Evolutionary conservation across 2,888 invertebrate genomes (phyloP).

Genomic region (Cabera pusaria): DNA sequence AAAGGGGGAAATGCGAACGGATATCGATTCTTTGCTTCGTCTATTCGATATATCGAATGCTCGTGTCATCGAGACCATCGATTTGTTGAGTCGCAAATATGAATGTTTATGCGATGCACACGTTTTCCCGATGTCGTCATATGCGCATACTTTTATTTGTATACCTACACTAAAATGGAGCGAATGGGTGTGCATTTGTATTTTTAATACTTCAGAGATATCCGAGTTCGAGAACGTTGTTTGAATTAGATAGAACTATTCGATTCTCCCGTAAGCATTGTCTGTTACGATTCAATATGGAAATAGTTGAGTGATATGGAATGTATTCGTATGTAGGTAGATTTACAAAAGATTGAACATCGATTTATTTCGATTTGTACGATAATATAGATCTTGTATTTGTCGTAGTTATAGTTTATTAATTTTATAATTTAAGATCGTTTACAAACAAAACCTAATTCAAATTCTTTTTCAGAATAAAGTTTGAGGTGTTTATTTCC

Average conservation of each 20-base stretch:
- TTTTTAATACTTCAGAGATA: neutral
- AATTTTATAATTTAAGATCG: neutral
- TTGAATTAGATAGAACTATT: neutral
- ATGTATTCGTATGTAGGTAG: too few species aligned
- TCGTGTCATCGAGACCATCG: conserved; percentile 14
- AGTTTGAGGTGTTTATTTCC: too few species aligned
- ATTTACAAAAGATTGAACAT: too few species aligned
- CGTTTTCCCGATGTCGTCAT: conserved; percentile 7
- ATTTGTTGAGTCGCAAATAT: conserved; percentile 12
- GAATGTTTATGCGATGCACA: conserved; percentile 11
- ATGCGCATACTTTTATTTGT: conserved; percentile 5
- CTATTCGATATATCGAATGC: conserved; percentile 20
- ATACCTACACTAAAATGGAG: neutral
- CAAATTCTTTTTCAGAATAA: too few species aligned
- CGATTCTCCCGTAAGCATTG: too few species aligned
- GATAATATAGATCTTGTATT: too few species aligned
- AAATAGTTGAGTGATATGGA: too few species aligned
- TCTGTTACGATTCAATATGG: too few species aligned
- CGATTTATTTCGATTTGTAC: too few species aligned
- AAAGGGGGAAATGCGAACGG: conserved; percentile 26
- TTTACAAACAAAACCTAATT: too few species aligned
- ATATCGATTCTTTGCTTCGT: conserved; percentile 27
- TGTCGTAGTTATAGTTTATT: too few species aligned
- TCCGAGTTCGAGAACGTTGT: neutral
- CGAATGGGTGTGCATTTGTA: neutral